These are phyloP conservation scores for Platycheirus rosarum DNA, from an alignment of 2,888 invertebrate genomes.

Conservation along the genomic window DNA sequence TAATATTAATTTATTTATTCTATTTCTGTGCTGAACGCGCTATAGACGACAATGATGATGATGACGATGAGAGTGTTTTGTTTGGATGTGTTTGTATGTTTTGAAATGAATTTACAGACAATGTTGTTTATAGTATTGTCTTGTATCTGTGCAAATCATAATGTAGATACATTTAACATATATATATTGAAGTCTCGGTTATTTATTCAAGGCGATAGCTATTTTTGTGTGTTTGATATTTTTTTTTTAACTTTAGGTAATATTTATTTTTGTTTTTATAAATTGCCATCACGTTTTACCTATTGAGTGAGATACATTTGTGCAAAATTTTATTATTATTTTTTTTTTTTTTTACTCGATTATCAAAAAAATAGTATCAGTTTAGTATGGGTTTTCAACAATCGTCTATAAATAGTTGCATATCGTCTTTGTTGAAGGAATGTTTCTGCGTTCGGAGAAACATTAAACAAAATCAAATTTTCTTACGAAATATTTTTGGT, in stretches of 20 bases:
- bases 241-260: conserved; percentile 9
- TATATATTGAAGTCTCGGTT: conserved; percentile 28
- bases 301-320: conserved; percentile 10
- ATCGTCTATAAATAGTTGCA: no score
- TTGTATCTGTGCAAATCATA: background rate
- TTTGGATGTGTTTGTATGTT: conserved; percentile 12
- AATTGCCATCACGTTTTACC: conserved; percentile 69
- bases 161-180: background rate
- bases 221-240: conserved; percentile 4
- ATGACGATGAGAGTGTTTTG: conserved; percentile 28
- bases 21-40: conserved; percentile 11
- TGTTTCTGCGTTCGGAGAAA: no score
- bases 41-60: no score
- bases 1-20: conserved; percentile 73
- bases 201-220: conserved; percentile 44
- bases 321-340: conserved; percentile 43
- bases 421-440: no score
- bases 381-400: no score
- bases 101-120: conserved; percentile 9
- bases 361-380: no score
- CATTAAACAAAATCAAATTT: no score
- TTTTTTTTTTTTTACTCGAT: no score
- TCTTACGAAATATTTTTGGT: no score
- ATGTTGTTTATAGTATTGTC: conserved; percentile 28
- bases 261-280: conserved; percentile 29